phyloP scores from a whole-genome alignment of 2,113 vertebrate genomes.

The Bostrychus sinensis region DNA sequence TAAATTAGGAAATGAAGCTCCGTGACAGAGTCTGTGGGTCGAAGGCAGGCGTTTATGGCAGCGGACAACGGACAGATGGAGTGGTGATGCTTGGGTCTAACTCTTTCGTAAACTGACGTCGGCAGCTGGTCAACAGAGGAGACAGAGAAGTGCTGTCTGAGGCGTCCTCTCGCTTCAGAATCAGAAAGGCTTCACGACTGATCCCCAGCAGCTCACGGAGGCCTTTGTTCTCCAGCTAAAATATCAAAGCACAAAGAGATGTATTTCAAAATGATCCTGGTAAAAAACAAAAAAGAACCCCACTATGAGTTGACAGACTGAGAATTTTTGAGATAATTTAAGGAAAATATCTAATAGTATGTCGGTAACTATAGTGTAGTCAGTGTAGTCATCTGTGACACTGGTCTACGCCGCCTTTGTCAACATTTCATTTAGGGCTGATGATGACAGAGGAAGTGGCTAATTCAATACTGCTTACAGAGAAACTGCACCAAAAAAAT shows the following conservation, averaged over 20 bases:
- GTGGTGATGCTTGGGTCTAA: slow-evolving; percentile 59
- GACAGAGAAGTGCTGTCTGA: slow-evolving; percentile 90
- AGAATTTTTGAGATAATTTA: too few relatives aligned
- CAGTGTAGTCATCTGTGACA: too few relatives aligned
- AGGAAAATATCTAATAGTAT: too few relatives aligned
- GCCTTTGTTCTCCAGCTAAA: slow-evolving; percentile 89
- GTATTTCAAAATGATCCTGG: too few relatives aligned
- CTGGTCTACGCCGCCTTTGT: too few relatives aligned
- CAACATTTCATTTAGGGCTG: too few relatives aligned
- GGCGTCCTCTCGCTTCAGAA: slow-evolving; percentile 87
- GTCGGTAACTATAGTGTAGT: too few relatives aligned
- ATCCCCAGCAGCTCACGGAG: slow-evolving; percentile 95
- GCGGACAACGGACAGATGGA: slow-evolving; percentile 5
- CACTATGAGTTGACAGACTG: too few relatives aligned
- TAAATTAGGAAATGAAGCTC: slow-evolving; percentile 10
- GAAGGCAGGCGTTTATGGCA: slow-evolving; percentile 17
- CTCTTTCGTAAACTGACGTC: slow-evolving; percentile 91
- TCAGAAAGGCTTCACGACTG: slow-evolving; percentile 92
- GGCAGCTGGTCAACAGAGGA: slow-evolving; percentile 84
- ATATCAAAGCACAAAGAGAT: slow-evolving; percentile 4
- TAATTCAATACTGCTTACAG: too few relatives aligned
- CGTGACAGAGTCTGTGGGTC: slow-evolving; percentile 4
- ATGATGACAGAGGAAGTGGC: too few relatives aligned
- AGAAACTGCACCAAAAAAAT: too few relatives aligned
- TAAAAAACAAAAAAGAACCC: too few relatives aligned